Evolutionary conservation across 1,140 invertebrate species (phyloP).

Genomic region (Ooceraea biroi): DNA sequence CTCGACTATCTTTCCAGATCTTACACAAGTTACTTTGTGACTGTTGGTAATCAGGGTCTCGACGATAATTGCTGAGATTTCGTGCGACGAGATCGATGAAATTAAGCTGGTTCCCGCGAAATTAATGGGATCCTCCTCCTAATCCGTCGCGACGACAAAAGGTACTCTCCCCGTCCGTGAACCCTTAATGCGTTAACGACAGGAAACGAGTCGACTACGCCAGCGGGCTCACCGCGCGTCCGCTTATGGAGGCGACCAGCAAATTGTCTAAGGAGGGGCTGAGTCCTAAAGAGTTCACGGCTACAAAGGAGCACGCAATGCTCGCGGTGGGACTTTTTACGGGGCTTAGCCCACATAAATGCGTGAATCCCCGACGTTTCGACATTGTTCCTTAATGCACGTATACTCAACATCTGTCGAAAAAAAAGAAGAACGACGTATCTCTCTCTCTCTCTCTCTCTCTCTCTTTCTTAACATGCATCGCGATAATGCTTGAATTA

Average conservation of each 20-base stretch:
- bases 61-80: neutral
- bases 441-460: neutral
- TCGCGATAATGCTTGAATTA: neutral
- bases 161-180: slow-evolving; percentile 55
- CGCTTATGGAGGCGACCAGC: slow-evolving; percentile 73
- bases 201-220: slow-evolving; percentile 71
- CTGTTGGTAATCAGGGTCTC: neutral
- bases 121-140: slow-evolving; percentile 50
- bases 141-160: slow-evolving; percentile 55
- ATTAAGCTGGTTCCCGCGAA: slow-evolving; percentile 39
- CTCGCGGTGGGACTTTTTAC: slow-evolving; percentile 64
- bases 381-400: slow-evolving; percentile 10
- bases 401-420: slow-evolving; percentile 15
- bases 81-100: neutral
- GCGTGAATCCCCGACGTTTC: slow-evolving; percentile 27
- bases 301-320: slow-evolving; percentile 68
- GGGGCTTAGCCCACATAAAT: slow-evolving; percentile 66
- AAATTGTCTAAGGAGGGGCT: slow-evolving; percentile 75
- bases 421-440: neutral
- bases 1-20: too few species aligned
- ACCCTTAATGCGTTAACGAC: slow-evolving; percentile 72
- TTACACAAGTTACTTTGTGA: too few species aligned
- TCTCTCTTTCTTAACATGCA: neutral
- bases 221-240: slow-evolving; percentile 63
- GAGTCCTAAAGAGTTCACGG: slow-evolving; percentile 74